Conservation (phyloP, 2,797 vertebrate genomes). For the Onychomys leucogaster region DNA sequence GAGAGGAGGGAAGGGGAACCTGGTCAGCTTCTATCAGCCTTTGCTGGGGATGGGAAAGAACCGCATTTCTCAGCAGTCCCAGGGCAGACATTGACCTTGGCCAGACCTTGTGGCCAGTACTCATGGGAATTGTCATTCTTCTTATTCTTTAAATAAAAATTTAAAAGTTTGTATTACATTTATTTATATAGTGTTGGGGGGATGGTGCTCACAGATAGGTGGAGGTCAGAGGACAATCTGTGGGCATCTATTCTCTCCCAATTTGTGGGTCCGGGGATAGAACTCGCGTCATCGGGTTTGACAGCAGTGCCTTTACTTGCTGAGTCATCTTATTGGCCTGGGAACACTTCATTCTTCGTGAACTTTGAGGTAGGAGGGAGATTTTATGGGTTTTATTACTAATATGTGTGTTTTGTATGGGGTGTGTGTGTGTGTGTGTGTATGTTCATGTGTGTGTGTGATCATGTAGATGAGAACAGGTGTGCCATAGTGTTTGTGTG, state of each 20-base stretch:
- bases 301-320: not conserved
- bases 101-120: not conserved
- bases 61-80: constrained; percentile 6
- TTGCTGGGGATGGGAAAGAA: not conserved
- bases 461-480: no score
- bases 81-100: not conserved
- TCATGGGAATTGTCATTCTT: not conserved
- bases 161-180: not conserved
- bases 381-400: not conserved
- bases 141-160: not conserved
- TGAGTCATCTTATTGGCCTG: not conserved
- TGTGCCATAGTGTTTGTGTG: not conserved
- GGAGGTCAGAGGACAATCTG: not conserved
- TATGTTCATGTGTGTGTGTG: not conserved
- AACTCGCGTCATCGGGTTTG: not conserved
- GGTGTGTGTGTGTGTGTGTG: not conserved
- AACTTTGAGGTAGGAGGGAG: no score
- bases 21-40: constrained; percentile 1
- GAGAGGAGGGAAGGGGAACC: not conserved
- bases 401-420: not conserved
- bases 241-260: not conserved
- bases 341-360: not conserved
- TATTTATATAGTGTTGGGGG: not conserved
- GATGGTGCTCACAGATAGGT: not conserved
- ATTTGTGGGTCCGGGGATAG: not conserved